Evolutionary conservation across 2,797 vertebrate genomes (phyloP), one percentile per base, ranked within the genome.

Genomic region (Cuculus canorus): DNA sequence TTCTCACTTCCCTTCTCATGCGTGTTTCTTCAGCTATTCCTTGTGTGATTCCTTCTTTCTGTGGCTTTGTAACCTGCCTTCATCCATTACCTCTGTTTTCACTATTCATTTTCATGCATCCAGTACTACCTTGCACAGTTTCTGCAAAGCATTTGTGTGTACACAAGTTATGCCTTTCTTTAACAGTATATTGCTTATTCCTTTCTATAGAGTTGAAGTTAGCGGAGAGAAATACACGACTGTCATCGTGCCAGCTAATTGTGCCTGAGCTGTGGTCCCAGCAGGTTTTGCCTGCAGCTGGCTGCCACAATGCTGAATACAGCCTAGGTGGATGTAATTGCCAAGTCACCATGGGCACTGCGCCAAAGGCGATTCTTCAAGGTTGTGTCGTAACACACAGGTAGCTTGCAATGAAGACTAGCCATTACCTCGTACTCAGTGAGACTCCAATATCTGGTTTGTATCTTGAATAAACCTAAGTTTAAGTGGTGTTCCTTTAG

Each of bases 221-320:
- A 77, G 71, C 5, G 4, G 75, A 86, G 77, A 85, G 59, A 84
- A 93, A 79, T 23, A 63, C 24, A 16, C 6, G 63, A 72, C 7
- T 94, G 91, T 92, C 85, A 64, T 30, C 0, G 1, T 82, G 91
- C 91, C 92, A 95, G 76, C 80, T 94, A 73, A 88, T 73, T 17
- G 10, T 57, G 78, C 81, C 80, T 53, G 93, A 90, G 88, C 83
- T 28, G 2, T 68, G 68, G 91, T 92, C 92, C 83, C 95, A 90
- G 90, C 92, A 93, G 92, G 66, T 86, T 93, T 96, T 86, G 72
- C 91, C 87, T 92, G 88, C 86, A 92, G 91, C 35, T 95, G 93
- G 93, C 95, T 96, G 95, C 81, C 83, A 94, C 56, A 73, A 43
- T 0, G 4, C 78, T 80, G 48, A 88, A 32, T 2, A 3, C n/a